These are phyloP conservation scores for Tenthredo mesomela DNA, from an alignment of 2,888 invertebrate species.

Conservation along the genomic window DNA sequence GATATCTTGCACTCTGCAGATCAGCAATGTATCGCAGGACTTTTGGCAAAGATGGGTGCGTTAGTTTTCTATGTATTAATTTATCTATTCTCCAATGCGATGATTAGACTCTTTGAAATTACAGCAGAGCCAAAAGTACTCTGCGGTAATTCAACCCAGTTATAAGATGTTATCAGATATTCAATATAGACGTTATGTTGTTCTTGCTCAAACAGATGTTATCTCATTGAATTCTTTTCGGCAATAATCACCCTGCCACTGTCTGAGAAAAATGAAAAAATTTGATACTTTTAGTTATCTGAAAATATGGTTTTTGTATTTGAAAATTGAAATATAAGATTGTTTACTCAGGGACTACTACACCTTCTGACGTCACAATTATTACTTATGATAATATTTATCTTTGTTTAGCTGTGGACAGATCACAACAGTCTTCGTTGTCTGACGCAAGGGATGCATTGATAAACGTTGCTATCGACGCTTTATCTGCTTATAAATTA, in stretches of 20 bases:
- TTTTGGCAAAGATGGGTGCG: conserved; percentile 97
- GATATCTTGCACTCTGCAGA: conserved; percentile 95
- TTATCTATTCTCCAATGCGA: conserved; percentile 5
- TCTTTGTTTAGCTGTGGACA: conserved; percentile 89
- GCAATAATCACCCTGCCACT: conserved; percentile 33
- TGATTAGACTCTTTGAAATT: conserved; percentile 13
- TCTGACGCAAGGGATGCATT: conserved; percentile 97
- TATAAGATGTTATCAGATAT: conserved; percentile 14
- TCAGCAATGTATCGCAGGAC: conserved; percentile 94
- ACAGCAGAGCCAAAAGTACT: background rate
- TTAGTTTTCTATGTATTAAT: conserved; percentile 33
- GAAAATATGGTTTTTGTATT: background rate
- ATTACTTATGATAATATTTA: background rate
- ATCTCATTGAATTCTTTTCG: conserved; percentile 7
- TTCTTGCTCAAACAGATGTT: conserved; percentile 24
- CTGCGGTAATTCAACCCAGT: background rate
- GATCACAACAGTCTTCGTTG: conserved; percentile 91
- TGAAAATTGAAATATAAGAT: background rate
- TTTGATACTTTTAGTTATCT: background rate
- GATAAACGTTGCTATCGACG: conserved; percentile 96
- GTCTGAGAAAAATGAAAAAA: background rate
- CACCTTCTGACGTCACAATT: background rate
- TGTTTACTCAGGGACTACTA: background rate
- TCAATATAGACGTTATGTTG: background rate
- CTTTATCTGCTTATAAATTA: conserved; percentile 87